Percentiles rank a stretch among this genome's conserved stretches.
Evolutionary conservation across 2,113 vertebrate species (phyloP).

Genomic region (Cyphomyrus plagiostoma): DNA sequence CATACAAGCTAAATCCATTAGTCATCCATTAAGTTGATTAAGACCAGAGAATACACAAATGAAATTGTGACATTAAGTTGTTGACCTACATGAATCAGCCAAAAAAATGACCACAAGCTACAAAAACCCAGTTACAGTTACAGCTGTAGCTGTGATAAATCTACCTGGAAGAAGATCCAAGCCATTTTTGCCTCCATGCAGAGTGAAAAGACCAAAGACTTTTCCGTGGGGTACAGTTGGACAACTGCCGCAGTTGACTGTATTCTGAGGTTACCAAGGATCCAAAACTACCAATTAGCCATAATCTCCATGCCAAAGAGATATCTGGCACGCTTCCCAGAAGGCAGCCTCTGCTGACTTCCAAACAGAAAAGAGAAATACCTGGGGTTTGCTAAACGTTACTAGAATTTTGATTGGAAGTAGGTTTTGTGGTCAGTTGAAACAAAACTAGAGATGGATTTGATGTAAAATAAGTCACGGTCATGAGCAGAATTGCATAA

Average conservation of each 20-base stretch:
- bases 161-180: background rate
- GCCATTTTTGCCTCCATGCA: background rate
- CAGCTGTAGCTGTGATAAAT: background rate
- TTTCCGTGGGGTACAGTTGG: background rate
- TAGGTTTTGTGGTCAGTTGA: background rate
- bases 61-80: background rate
- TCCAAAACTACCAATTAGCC: conserved; percentile 2
- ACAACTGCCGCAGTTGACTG: background rate
- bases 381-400: background rate
- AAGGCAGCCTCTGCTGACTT: background rate
- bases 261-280: background rate
- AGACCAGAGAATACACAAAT: background rate
- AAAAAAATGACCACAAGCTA: background rate
- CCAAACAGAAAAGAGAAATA: background rate
- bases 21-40: background rate
- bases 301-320: background rate
- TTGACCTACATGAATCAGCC: background rate
- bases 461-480: background rate
- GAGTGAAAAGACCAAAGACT: background rate
- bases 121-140: background rate
- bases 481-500: background rate
- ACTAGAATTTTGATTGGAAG: background rate
- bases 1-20: background rate
- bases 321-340: background rate
- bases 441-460: background rate